phyloP scores from a whole-genome alignment of 2,113 vertebrate genomes.

The Stegostoma tigrinum region DNA sequence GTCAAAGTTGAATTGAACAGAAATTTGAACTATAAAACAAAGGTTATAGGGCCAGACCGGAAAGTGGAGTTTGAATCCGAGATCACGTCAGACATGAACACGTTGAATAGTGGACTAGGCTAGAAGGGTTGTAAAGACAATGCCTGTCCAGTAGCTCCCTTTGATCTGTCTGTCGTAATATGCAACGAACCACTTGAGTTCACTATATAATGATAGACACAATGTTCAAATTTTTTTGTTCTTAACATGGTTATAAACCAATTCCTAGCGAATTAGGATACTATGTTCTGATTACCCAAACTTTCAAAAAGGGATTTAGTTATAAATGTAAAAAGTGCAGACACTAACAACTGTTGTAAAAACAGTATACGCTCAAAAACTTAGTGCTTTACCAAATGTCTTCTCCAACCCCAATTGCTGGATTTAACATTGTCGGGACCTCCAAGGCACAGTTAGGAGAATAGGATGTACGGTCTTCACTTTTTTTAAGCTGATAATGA shows the following conservation, averaged over 20 bases:
- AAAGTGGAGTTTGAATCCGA: neutral
- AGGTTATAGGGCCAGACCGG: neutral
- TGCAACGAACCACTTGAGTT: neutral
- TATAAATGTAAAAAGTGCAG: neutral
- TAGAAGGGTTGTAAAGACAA: neutral
- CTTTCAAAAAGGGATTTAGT: neutral
- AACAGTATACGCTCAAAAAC: neutral
- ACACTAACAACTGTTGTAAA: neutral
- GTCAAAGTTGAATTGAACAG: neutral
- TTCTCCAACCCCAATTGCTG: too few relatives aligned
- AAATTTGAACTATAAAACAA: neutral
- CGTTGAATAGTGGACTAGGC: neutral
- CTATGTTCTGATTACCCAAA: neutral
- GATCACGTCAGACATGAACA: neutral
- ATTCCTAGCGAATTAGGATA: neutral
- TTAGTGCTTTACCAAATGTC: neutral
- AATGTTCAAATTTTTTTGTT: neutral
- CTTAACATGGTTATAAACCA: neutral
- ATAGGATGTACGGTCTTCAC: too few relatives aligned
- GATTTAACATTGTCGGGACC: too few relatives aligned
- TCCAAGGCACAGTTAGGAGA: too few relatives aligned
- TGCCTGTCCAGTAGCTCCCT: neutral
- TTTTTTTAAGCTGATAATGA: too few relatives aligned
- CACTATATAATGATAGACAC: neutral
- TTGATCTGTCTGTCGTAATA: neutral